A percentile compares a stretch with the other conserved stretches of the same genome.
Evolutionary conservation across 2,888 invertebrate species (phyloP).

Genomic region (Caenorhabditis japonica): DNA sequence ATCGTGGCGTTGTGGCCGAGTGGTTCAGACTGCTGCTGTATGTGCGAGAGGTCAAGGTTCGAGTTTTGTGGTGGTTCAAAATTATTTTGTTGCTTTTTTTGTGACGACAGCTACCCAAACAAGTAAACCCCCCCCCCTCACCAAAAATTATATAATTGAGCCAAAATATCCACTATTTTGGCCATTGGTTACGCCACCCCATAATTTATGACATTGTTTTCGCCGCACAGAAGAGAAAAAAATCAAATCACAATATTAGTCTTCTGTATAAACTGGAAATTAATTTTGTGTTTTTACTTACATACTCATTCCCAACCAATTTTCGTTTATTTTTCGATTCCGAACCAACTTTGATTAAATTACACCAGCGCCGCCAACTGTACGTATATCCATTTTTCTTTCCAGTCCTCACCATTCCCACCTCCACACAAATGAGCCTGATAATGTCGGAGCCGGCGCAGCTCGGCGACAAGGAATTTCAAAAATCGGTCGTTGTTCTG

Average conservation of each 20-base stretch:
- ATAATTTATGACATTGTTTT: conserved; percentile 44
- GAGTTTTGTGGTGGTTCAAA: too few species aligned
- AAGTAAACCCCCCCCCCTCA: not conserved
- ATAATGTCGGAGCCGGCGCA: conserved; percentile 29
- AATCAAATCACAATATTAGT: too few species aligned
- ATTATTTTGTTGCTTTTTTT: not conserved
- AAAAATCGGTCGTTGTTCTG: too few species aligned
- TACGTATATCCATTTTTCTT: conserved; percentile 16
- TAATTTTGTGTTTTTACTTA: conserved; percentile 22
- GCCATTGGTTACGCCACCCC: conserved; percentile 15
- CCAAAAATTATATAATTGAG: not conserved
- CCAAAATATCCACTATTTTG: not conserved
- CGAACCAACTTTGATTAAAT: conserved; percentile 3
- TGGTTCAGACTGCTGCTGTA: too few species aligned
- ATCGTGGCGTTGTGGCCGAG: too few species aligned
- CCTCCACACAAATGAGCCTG: conserved; percentile 15
- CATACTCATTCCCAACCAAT: not conserved
- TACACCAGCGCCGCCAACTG: too few species aligned
- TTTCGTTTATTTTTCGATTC: not conserved
- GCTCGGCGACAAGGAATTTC: conserved; percentile 9
- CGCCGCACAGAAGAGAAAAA: not conserved
- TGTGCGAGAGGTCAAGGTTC: too few species aligned
- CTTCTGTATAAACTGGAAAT: conserved; percentile 3
- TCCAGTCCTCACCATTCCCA: too few species aligned
- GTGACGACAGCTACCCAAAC: not conserved